These are phyloP conservation scores for Mormyrus hasselquistii DNA, from an alignment of 2,797 vertebrate species.

Conservation along the genomic window DNA sequence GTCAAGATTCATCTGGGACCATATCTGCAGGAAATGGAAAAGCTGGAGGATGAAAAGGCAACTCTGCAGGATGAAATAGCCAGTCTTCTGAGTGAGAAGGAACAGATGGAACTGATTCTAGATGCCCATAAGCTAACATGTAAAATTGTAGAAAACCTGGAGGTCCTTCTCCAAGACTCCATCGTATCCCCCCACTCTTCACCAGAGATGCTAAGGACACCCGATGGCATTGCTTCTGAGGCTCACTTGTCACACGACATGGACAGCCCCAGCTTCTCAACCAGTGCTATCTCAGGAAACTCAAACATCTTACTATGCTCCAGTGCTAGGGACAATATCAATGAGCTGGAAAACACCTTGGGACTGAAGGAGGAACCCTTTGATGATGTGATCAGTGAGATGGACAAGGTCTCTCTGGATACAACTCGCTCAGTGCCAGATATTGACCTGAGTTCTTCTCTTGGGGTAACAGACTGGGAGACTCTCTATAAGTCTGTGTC, in stretches of 20 bases:
- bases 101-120: slow-evolving; percentile 83
- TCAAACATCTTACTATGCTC: slow-evolving; percentile 68
- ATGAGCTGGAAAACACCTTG: slow-evolving; percentile 39
- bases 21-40: slow-evolving; percentile 77
- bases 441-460: slow-evolving; percentile 81
- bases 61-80: slow-evolving; percentile 81
- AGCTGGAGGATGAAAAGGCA: slow-evolving; percentile 83
- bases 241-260: slow-evolving; percentile 49
- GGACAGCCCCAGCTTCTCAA: slow-evolving; percentile 44
- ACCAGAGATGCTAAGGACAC: slow-evolving; percentile 38
- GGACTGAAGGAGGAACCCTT: slow-evolving; percentile 74
- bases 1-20: neutral
- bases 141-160: slow-evolving; percentile 67
- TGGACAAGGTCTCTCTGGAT: slow-evolving; percentile 61
- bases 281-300: slow-evolving; percentile 61
- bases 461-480: slow-evolving; percentile 90
- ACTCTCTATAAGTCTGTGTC: slow-evolving; percentile 78
- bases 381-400: slow-evolving; percentile 70
- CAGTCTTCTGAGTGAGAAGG: slow-evolving; percentile 86
- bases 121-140: slow-evolving; percentile 78
- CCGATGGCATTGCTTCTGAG: slow-evolving; percentile 39
- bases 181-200: slow-evolving; percentile 49
- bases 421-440: slow-evolving; percentile 83
- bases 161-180: slow-evolving; percentile 68
- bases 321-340: slow-evolving; percentile 39